These are phyloP conservation scores for Leptinotarsa lineolata DNA, from an alignment of 1,140 invertebrate species.

Conservation along the genomic window DNA sequence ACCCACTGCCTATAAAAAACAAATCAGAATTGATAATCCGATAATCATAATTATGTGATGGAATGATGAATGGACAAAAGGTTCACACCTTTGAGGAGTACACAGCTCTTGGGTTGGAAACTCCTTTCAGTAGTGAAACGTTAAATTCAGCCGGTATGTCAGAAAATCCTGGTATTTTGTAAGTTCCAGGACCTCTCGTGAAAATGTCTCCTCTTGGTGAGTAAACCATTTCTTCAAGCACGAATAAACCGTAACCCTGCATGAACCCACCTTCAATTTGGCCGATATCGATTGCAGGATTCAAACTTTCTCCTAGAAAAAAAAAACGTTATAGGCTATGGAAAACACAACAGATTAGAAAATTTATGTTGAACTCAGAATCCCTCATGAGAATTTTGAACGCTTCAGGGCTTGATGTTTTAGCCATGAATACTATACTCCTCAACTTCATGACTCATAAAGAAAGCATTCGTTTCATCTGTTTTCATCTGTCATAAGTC, in stretches of 20 bases:
- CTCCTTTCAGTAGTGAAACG: constrained; percentile 86
- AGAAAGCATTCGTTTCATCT: too few relatives aligned
- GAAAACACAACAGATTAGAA: too few relatives aligned
- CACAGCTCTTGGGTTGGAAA: constrained; percentile 85
- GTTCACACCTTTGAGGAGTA: constrained; percentile 89
- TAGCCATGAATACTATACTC: too few relatives aligned
- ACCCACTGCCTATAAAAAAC: constrained; percentile 79
- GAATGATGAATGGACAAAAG: neutral
- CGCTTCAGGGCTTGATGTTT: too few relatives aligned
- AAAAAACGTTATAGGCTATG: neutral
- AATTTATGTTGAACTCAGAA: too few relatives aligned
- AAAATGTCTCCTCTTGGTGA: constrained; percentile 80
- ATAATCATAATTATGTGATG: neutral
- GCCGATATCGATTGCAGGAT: constrained; percentile 95
- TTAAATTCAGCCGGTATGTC: constrained; percentile 92
- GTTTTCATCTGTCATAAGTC: too few relatives aligned
- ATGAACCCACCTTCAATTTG: constrained; percentile 94
- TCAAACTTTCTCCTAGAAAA: constrained; percentile 76
- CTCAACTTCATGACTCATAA: too few relatives aligned
- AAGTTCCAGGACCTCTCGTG: constrained; percentile 85
- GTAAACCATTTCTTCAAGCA: constrained; percentile 86
- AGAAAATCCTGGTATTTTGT: constrained; percentile 89
- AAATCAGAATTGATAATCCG: neutral
- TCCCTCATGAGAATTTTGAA: too few relatives aligned
- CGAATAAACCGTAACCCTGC: constrained; percentile 91